phyloP scores from a whole-genome alignment of 2,888 invertebrate species.

The Drosophila austrosaltans region DNA sequence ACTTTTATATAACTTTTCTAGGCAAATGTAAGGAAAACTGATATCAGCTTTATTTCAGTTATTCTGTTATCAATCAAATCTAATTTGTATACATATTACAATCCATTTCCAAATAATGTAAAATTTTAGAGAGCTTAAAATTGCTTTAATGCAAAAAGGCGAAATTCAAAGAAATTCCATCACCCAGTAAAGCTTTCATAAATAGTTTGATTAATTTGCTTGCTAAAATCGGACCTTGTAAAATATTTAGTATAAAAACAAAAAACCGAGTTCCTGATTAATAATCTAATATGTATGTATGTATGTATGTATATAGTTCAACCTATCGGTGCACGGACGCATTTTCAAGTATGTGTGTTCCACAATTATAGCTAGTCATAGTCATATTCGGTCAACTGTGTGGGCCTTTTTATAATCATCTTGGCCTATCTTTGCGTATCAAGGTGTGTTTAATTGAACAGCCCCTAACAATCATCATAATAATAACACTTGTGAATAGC shows the following conservation, averaged over 20 bases:
- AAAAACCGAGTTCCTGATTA: slow-evolving; percentile 3
- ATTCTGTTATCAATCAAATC: no score
- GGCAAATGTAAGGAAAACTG: no score
- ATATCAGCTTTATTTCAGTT: no score
- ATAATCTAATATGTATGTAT: background rate
- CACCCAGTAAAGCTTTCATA: background rate
- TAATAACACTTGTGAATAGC: slow-evolving; percentile 49
- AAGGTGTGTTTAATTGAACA: slow-evolving; percentile 52
- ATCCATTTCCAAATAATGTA: no score
- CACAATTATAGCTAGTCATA: background rate
- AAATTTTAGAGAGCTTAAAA: no score
- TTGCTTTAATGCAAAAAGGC: no score
- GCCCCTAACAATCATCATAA: slow-evolving; percentile 48
- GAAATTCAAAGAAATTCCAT: background rate
- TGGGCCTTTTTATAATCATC: slow-evolving; percentile 10
- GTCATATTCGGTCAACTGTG: slow-evolving; percentile 27
- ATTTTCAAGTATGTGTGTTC: slow-evolving; percentile 33
- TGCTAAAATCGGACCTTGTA: background rate
- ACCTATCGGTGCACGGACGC: slow-evolving; percentile 32
- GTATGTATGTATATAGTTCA: slow-evolving; percentile 1
- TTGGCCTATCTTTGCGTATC: slow-evolving; percentile 39
- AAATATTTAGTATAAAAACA: background rate
- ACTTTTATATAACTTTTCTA: no score
- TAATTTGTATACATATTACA: no score
- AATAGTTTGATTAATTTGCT: no score